A percentile compares a stretch with the other conserved stretches of the same genome.
These are phyloP conservation scores for Tokudaia tokunoshimensis DNA, from an alignment of 2,797 vertebrate genomes.

Conservation along the genomic window DNA sequence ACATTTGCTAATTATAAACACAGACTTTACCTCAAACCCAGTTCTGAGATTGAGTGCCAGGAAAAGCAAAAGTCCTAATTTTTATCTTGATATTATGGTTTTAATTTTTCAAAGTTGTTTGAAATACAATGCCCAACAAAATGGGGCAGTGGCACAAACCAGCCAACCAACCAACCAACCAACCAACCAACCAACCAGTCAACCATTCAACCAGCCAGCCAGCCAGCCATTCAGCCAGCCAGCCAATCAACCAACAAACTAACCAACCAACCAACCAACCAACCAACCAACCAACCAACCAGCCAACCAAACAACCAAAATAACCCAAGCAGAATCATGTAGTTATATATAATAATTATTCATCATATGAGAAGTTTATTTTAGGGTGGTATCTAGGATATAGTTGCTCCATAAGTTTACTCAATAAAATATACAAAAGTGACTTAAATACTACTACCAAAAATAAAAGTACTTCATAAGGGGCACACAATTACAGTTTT, in stretches of 20 bases:
- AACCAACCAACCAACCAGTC: too few relatives aligned
- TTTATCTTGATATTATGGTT: constrained; percentile 76
- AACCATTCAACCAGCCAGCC: too few relatives aligned
- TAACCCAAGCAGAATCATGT: constrained; percentile 80
- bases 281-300: too few relatives aligned
- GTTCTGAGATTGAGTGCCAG: constrained; percentile 57
- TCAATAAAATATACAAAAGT: constrained; percentile 71
- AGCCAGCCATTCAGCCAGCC: too few relatives aligned
- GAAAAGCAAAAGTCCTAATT: constrained; percentile 58
- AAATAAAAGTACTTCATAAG: constrained; percentile 75
- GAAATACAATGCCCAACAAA: constrained; percentile 82
- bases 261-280: background rate
- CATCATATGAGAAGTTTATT: constrained; percentile 68
- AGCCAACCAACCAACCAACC: background rate
- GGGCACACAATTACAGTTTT: constrained; percentile 82
- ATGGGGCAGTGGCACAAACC: background rate
- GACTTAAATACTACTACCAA: constrained; percentile 77
- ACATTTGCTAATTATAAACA: constrained; percentile 78
- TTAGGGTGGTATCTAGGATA: constrained; percentile 79
- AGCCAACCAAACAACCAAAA: background rate
- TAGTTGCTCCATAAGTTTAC: constrained; percentile 73
- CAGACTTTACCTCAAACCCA: constrained; percentile 66
- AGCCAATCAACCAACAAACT: too few relatives aligned
- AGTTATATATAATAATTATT: constrained; percentile 66
- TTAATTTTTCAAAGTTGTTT: constrained; percentile 72